These are phyloP conservation scores for Pantala flavescens DNA, from an alignment of 1,140 invertebrate species.

Conservation along the genomic window DNA sequence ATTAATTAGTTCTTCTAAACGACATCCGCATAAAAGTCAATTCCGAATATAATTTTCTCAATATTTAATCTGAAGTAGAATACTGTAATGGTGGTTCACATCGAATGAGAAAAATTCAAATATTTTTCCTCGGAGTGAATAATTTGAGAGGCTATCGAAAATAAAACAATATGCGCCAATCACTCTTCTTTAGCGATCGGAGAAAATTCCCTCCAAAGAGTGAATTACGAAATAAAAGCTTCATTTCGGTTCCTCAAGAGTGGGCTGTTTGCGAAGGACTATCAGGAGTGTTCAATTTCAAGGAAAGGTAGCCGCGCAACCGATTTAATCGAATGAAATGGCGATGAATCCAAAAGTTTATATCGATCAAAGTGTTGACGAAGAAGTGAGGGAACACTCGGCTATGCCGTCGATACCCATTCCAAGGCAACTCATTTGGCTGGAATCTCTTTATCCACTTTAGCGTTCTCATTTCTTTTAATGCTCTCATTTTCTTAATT, in stretches of 20 bases:
- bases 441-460: conserved; percentile 3
- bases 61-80: too few species aligned
- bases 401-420: too few species aligned
- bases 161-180: background rate
- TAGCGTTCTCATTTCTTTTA: background rate
- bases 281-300: background rate
- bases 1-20: background rate
- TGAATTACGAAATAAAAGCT: conserved; percentile 2
- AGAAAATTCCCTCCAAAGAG: background rate
- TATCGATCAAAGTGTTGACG: too few species aligned
- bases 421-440: background rate
- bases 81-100: too few species aligned
- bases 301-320: background rate
- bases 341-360: too few species aligned
- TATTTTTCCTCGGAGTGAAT: background rate
- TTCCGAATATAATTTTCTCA: too few species aligned
- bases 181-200: background rate
- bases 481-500: conserved; percentile 10
- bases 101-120: too few species aligned
- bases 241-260: background rate
- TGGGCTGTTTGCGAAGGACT: background rate
- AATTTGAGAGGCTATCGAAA: background rate
- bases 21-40: too few species aligned
- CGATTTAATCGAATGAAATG: too few species aligned
- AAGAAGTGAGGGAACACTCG: too few species aligned